Percentiles rank a stretch among this genome's conserved stretches.
Conservation (phyloP, 2,113 vertebrate species). For the Maccullochella peelii region DNA sequence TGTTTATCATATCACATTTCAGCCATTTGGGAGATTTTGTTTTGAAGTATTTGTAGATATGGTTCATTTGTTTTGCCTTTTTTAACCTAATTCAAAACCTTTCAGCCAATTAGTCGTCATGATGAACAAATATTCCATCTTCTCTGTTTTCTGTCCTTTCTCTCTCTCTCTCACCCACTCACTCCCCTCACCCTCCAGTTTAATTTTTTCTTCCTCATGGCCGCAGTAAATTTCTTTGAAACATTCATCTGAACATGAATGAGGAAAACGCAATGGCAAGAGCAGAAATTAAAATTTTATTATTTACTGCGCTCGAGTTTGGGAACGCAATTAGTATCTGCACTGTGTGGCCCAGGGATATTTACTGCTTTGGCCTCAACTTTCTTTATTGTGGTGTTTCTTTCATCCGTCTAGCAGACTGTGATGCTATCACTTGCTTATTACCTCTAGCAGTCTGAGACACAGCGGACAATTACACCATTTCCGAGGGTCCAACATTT, state of each 20-base stretch:
- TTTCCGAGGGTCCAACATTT: slow-evolving; percentile 54
- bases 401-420: slow-evolving; percentile 66
- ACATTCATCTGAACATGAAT: slow-evolving; percentile 72
- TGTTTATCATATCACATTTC: not conserved
- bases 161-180: not conserved
- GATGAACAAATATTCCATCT: slow-evolving; percentile 33
- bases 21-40: not conserved
- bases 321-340: slow-evolving; percentile 94
- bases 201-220: slow-evolving; percentile 51
- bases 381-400: slow-evolving; percentile 70
- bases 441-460: slow-evolving; percentile 67
- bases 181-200: slow-evolving; percentile 28
- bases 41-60: not conserved
- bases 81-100: slow-evolving; percentile 28
- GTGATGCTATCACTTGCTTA: slow-evolving; percentile 76
- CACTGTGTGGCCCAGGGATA: slow-evolving; percentile 86
- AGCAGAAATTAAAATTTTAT: slow-evolving; percentile 93
- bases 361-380: slow-evolving; percentile 78
- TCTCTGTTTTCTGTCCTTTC: slow-evolving; percentile 9
- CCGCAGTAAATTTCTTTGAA: slow-evolving; percentile 87
- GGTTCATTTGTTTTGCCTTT: slow-evolving; percentile 18
- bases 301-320: slow-evolving; percentile 92
- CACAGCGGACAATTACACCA: slow-evolving; percentile 64
- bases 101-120: slow-evolving; percentile 21
- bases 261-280: slow-evolving; percentile 69